These are phyloP conservation scores for Dryobotodes eremita DNA, from an alignment of 2,888 invertebrate genomes.

Conservation along the genomic window DNA sequence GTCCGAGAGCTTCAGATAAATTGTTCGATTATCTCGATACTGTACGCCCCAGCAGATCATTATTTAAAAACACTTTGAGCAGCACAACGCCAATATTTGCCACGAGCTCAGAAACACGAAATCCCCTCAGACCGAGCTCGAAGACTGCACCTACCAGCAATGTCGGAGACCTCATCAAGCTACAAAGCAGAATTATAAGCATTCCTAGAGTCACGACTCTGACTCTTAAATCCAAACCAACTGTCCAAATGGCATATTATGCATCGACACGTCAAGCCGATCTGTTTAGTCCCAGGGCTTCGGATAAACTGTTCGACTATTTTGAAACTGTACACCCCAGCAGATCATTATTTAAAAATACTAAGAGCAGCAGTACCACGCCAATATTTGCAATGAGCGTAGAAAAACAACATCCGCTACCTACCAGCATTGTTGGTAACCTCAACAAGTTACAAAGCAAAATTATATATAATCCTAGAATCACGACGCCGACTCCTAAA, in stretches of 20 bases:
- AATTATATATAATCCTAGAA: not conserved
- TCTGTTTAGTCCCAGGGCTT: not conserved
- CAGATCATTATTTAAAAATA: not conserved
- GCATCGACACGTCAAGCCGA: not conserved
- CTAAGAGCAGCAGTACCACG: not conserved
- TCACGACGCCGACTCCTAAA: not conserved
- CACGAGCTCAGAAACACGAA: constrained; percentile 4
- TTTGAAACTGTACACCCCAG: not conserved
- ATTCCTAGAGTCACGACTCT: not conserved
- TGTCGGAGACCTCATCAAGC: not conserved
- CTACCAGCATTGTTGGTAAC: not conserved
- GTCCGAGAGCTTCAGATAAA: not conserved
- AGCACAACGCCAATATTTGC: constrained; percentile 10
- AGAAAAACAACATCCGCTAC: not conserved
- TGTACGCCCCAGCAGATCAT: too few relatives aligned
- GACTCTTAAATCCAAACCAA: not conserved
- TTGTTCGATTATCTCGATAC: not conserved
- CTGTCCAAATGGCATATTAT: not conserved
- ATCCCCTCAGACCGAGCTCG: not conserved
- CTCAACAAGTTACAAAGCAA: not conserved
- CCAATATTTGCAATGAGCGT: constrained; percentile 12
- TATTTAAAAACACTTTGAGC: not conserved
- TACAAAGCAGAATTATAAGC: not conserved
- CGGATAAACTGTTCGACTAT: not conserved
- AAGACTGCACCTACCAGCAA: not conserved